phyloP scores from a whole-genome alignment of 2,888 invertebrate genomes.

The Mamestra brassicae region DNA sequence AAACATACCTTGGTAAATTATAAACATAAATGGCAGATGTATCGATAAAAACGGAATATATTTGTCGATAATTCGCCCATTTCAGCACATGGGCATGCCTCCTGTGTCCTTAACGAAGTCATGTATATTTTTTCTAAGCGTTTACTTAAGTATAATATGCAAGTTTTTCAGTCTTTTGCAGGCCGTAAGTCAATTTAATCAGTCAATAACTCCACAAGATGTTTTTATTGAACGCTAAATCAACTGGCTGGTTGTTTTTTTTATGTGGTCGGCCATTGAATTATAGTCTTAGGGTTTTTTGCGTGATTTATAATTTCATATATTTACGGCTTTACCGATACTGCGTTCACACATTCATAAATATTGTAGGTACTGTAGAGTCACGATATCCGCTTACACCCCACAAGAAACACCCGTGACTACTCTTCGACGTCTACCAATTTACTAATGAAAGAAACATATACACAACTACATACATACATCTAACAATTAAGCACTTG shows the following conservation, averaged over 20 bases:
- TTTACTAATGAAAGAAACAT: background rate
- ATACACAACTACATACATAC: background rate
- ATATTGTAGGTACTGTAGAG: background rate
- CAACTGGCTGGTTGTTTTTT: conserved; percentile 19
- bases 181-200: conserved; percentile 75
- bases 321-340: background rate
- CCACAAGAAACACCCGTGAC: background rate
- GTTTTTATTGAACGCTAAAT: conserved; percentile 62
- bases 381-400: too few relatives aligned
- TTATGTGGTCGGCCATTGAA: conserved; percentile 29
- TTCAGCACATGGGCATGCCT: conserved; percentile 69
- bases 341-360: background rate
- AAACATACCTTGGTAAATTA: conserved; percentile 76
- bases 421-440: background rate
- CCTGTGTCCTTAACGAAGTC: conserved; percentile 71
- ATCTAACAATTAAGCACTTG: background rate
- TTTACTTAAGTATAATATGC: conserved; percentile 61
- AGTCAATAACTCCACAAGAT: conserved; percentile 71
- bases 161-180: conserved; percentile 72
- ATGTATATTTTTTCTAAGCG: conserved; percentile 71
- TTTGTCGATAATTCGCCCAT: conserved; percentile 78
- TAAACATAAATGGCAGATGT: conserved; percentile 79
- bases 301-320: background rate
- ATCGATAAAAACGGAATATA: conserved; percentile 78
- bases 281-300: conserved; percentile 13